Evolutionary conservation across 2,888 invertebrate species (phyloP), one percentile per base, ranked within the genome.

Genomic region (Apoderus coryli): DNA sequence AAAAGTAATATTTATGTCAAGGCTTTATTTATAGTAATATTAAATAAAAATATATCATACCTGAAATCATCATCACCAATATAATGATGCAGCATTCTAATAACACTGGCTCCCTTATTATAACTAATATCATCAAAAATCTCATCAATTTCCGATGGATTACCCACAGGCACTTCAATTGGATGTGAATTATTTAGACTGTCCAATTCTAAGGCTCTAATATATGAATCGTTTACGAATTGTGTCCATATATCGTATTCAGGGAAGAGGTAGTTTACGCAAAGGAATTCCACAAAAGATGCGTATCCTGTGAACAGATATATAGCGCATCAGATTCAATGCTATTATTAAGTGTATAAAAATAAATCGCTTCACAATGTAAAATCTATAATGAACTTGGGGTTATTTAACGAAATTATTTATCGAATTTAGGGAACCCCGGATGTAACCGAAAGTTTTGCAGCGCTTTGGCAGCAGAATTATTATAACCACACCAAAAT

Each of bases 91-190:
- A 95, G 61, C 93, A 95, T 95, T 40, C 95, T 68, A 39, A 93
- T 89, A 4, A 92, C 80, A 29, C 86, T 88, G 2, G 92, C 90
- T 3, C 92, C 93, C 57, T 96, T 96, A 51, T 81, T 80, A 60
- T 95, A 96, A 16, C 93, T 92, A 47, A 96, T 95, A 46, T 84
- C 84, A 63, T 96, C 95, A 63, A 95, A 96, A 44, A 96, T 95
- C 59, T 95, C 93, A 59, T 92, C 92, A 34, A 95, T 82, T 60
- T 95, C 93, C 5, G 80, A 76, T 0, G 95, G 95, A 61, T 92
- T 84, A 1, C 84, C 81, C 1, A 93, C 92, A 9, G 86, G 84
- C 29, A 89, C 89, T 64, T 95, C 93, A 45, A 96, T 92, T 1
- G 96, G 90, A 63, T 96, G 95, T 22, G 89, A 90, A 54, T 81